Conservation (phyloP, 2,113 vertebrate genomes). For the Psophia crepitans region DNA sequence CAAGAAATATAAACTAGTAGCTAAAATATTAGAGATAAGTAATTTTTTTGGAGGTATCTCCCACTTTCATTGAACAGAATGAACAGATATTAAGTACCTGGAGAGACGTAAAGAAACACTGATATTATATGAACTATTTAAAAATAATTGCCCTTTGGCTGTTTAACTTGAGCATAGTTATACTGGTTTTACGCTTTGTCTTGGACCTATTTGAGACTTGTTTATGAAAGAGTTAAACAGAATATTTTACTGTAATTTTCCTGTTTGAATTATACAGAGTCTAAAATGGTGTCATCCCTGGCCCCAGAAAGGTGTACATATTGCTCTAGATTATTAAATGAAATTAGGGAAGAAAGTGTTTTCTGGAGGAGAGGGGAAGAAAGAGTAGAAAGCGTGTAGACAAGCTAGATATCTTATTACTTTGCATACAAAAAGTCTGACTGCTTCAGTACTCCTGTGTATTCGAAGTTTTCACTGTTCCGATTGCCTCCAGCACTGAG, state of each 20-base stretch:
- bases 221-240: not conserved
- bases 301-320: not conserved
- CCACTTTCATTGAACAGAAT: not conserved
- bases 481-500: not conserved
- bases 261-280: not conserved
- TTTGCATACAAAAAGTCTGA: not conserved
- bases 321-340: not conserved
- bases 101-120: not conserved
- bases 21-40: not conserved
- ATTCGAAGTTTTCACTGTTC: not conserved
- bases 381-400: not conserved
- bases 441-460: not conserved
- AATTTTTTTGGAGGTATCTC: too few species aligned
- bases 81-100: not conserved
- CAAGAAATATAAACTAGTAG: not conserved
- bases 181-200: not conserved
- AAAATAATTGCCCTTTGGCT: not conserved
- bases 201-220: not conserved
- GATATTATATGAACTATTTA: not conserved
- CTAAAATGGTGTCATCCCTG: not conserved
- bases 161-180: not conserved
- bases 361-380: not conserved
- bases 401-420: not conserved
- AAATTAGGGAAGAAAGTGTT: not conserved
- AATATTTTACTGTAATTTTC: not conserved